Evolutionary conservation across 2,113 vertebrate species (phyloP).

Genomic region (Aramus guarauna): DNA sequence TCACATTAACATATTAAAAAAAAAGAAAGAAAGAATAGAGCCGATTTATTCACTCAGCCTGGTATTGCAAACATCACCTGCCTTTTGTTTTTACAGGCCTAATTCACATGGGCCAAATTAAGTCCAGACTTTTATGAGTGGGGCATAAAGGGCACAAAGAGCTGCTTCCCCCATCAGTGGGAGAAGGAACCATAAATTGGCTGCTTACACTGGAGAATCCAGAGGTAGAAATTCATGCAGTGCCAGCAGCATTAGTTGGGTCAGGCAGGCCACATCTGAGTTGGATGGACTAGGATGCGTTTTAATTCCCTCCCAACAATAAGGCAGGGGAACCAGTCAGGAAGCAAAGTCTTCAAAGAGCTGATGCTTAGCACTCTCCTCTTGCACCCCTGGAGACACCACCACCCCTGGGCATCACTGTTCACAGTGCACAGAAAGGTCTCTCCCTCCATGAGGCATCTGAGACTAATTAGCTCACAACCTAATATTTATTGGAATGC

Average conservation of each 20-base stretch:
- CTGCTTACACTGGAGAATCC: constrained; percentile 31
- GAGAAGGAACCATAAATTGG: constrained; percentile 43
- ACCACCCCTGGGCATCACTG: not conserved
- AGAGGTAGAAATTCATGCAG: constrained; percentile 13
- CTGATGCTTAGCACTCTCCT: not conserved
- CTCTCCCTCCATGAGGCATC: not conserved
- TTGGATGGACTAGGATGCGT: not conserved
- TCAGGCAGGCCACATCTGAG: not conserved
- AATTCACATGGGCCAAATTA: constrained; percentile 47
- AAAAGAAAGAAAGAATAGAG: not conserved
- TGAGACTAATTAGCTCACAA: constrained; percentile 32
- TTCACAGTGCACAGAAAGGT: not conserved
- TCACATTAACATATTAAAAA: constrained; percentile 48
- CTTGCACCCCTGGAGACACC: not conserved
- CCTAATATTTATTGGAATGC: not conserved
- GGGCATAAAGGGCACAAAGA: constrained; percentile 34
- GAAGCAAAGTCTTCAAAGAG: not conserved
- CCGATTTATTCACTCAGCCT: constrained; percentile 17
- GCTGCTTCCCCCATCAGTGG: constrained; percentile 2
- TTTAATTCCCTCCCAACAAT: not conserved
- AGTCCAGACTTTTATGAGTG: constrained; percentile 28
- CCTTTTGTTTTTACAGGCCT: constrained; percentile 45
- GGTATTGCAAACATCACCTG: constrained; percentile 16
- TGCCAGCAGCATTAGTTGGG: constrained; percentile 35
- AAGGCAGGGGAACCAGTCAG: not conserved